Conservation (phyloP, 2,113 vertebrate species). For the Tupaia tana region DNA sequence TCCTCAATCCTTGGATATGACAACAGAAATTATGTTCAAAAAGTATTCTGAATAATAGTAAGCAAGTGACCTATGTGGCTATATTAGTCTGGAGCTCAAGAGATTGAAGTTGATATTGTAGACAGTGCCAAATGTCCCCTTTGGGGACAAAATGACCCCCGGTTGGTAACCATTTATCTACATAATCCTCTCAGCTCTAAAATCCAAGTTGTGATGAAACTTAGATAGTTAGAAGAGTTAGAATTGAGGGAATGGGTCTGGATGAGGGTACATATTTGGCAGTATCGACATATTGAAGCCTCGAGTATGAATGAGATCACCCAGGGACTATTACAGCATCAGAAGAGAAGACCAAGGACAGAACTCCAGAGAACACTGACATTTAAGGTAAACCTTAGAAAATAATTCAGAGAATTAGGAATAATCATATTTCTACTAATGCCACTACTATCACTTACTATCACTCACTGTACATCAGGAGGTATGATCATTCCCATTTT, state of each 20-base stretch:
- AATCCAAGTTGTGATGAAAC: background rate
- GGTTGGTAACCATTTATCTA: background rate
- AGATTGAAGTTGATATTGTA: background rate
- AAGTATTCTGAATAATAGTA: background rate
- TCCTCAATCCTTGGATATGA: background rate
- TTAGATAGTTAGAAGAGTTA: background rate
- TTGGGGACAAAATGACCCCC: background rate
- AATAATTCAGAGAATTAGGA: constrained; percentile 27
- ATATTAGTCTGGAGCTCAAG: background rate
- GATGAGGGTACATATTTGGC: background rate
- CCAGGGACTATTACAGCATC: background rate
- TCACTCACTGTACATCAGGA: background rate
- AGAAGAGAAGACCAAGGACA: background rate
- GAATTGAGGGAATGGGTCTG: background rate
- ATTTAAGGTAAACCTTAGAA: constrained; percentile 18
- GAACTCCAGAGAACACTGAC: background rate
- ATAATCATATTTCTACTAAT: background rate
- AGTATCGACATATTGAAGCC: background rate
- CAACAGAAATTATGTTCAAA: background rate
- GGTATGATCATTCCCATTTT: background rate
- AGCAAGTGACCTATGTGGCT: background rate
- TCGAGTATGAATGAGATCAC: background rate
- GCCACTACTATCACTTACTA: background rate
- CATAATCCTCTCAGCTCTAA: background rate
- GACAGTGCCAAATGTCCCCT: background rate